Conservation (phyloP, 2,113 vertebrate genomes). For the Entelurus aequoreus region DNA sequence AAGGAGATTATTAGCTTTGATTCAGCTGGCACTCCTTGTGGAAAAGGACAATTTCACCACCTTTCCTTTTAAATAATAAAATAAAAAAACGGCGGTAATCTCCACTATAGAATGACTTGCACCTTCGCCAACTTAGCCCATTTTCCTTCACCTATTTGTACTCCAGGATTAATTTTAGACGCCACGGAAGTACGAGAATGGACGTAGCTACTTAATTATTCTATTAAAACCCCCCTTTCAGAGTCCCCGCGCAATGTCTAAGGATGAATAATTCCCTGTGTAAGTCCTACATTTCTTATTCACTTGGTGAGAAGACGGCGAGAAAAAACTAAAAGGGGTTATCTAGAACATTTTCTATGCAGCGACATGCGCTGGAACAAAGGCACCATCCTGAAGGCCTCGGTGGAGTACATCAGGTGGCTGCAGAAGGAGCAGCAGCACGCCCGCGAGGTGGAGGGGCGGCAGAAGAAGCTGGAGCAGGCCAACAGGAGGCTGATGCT, state of each 20-base stretch:
- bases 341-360: slow-evolving; percentile 73
- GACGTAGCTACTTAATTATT: slow-evolving; percentile 91
- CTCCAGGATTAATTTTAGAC: slow-evolving; percentile 97
- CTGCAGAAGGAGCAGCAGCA: slow-evolving; percentile 98
- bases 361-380: slow-evolving; percentile 99
- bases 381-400: slow-evolving; percentile 99
- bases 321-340: slow-evolving; percentile 69
- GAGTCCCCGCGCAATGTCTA: slow-evolving; percentile 90
- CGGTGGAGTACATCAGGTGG: slow-evolving; percentile 99
- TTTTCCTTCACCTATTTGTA: slow-evolving; percentile 91
- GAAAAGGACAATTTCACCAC: slow-evolving; percentile 66
- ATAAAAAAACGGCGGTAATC: slow-evolving; percentile 64
- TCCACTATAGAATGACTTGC: slow-evolving; percentile 60
- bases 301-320: slow-evolving; percentile 68
- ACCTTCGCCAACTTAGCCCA: slow-evolving; percentile 53
- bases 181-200: slow-evolving; percentile 83
- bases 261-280: slow-evolving; percentile 94
- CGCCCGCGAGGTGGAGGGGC: slow-evolving; percentile 87
- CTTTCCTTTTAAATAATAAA: slow-evolving; percentile 41
- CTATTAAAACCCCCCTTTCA: slow-evolving; percentile 99
- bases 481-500: slow-evolving; percentile 88
- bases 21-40: slow-evolving; percentile 56
- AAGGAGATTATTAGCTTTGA: slow-evolving; percentile 72
- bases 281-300: slow-evolving; percentile 97
- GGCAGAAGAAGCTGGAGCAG: slow-evolving; percentile 96